phyloP scores from a whole-genome alignment of 2,888 invertebrate species.

The Linyphia triangularis region DNA sequence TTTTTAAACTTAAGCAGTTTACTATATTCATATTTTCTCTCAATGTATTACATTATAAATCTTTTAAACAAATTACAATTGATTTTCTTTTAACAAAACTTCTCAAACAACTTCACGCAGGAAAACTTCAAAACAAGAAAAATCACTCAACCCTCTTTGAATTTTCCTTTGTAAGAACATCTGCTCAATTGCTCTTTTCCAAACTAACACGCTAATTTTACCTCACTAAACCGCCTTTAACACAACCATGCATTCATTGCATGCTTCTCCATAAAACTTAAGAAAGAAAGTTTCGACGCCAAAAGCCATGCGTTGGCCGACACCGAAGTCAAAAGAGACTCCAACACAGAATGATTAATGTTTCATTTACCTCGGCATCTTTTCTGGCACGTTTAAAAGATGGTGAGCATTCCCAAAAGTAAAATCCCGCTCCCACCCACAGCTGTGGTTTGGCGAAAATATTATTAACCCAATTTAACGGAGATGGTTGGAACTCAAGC shows the following conservation, averaged over 20 bases:
- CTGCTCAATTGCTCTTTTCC: neutral
- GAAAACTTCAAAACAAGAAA: too few relatives aligned
- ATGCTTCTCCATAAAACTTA: neutral
- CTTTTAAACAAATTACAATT: too few relatives aligned
- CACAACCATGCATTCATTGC: neutral
- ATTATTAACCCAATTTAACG: constrained; percentile 47
- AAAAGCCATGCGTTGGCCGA: neutral
- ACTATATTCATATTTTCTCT: too few relatives aligned
- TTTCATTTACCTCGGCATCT: constrained; percentile 4
- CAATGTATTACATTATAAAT: too few relatives aligned
- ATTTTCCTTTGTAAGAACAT: too few relatives aligned
- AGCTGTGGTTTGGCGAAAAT: constrained; percentile 14
- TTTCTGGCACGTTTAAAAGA: neutral
- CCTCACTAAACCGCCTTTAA: neutral
- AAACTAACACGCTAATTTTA: neutral
- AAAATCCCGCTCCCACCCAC: neutral
- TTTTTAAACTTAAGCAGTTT: too few relatives aligned
- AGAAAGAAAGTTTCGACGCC: neutral
- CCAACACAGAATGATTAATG: constrained; percentile 39
- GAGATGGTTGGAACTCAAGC: neutral
- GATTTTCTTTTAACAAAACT: too few relatives aligned
- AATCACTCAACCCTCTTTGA: too few relatives aligned
- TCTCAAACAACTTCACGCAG: too few relatives aligned
- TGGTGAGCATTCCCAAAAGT: neutral
- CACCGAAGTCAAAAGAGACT: constrained; percentile 13